Base-by-base conservation (phyloP, 2,113 vertebrate genomes). In the Onychostruthus taczanowskii region DNA sequence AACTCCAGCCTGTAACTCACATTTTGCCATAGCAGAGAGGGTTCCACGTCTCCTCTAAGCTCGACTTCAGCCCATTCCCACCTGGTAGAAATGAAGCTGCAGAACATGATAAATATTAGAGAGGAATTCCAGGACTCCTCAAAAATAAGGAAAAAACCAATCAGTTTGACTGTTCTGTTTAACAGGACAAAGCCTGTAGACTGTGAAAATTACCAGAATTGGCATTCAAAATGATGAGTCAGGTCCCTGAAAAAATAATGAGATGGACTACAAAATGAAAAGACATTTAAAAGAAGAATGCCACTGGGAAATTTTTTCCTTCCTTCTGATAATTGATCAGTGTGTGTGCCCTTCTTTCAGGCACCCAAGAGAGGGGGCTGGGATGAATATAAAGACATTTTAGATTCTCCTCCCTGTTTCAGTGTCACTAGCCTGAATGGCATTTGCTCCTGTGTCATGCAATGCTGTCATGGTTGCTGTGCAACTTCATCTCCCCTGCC, bases 211-310 rank as follows among this genome's bases (percentile, higher is more conserved):
- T 92, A 74, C 64, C 47, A 81, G 84, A 70, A 81, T 3, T 93
- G 79, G 74, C 79, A 88, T 91, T 86, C 90, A 88, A 95, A 93
- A 68, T 81, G 75, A 95, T 93, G 85, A 96, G 22, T 94, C 87
- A 93, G 72, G 52, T 70, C 47, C 18, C 79, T 88, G 69, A 89
- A 93, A 92, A 92, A 89, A 84, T 92, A 94, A 92, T 92, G 75
- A 93, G 70, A 33, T 8, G 27, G 78, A 47, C 75, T 86, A 86
- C 39, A 70, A 88, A 95, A 94, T 67, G 59, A 77, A 95, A 89
- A 94, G 63, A 55, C n/a, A 56, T 95, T 95, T 91, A 70, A 92
- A 80, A 77, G 28, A 81, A 82, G 19, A 85, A 84, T 62, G 63
- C 27, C 74, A 87, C 43, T 53, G 35, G 31, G 63, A 53, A 14